These are phyloP conservation scores for Mactromeris polynyma DNA, from an alignment of 2,888 invertebrate genomes.

Conservation along the genomic window DNA sequence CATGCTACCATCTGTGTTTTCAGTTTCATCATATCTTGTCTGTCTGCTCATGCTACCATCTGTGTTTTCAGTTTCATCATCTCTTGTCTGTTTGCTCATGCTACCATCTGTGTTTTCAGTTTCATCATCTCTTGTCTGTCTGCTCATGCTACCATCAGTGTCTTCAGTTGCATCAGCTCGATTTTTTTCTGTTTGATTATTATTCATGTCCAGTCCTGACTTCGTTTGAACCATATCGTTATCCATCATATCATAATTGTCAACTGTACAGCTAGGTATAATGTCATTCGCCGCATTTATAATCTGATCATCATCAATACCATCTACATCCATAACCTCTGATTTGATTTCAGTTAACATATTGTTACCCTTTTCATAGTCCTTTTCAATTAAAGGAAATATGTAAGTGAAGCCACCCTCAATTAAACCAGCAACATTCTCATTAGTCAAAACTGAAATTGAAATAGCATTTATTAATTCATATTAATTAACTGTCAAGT, in stretches of 20 bases:
- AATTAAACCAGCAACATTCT: neutral
- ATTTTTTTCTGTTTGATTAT: neutral
- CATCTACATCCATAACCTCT: neutral
- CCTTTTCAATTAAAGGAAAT: neutral
- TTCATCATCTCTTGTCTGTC: neutral
- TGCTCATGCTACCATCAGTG: neutral
- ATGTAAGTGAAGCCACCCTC: neutral
- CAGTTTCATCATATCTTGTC: no score
- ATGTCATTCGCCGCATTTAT: neutral
- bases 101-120: no score
- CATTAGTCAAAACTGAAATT: conserved; percentile 19
- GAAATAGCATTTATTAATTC: no score
- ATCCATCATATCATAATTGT: neutral
- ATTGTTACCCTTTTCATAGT: no score
- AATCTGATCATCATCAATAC: neutral
- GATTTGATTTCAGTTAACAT: conserved; percentile 19
- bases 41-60: no score
- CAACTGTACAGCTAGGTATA: neutral
- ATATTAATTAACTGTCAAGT: no score
- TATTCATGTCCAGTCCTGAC: neutral
- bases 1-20: no score
- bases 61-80: no score
- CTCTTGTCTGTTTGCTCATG: no score
- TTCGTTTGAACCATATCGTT: neutral
- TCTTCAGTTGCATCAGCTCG: neutral